A percentile compares a stretch with the other conserved stretches of the same genome.
phyloP scores from a whole-genome alignment of 2,113 vertebrate species.

The Tychaedon coryphoeus region DNA sequence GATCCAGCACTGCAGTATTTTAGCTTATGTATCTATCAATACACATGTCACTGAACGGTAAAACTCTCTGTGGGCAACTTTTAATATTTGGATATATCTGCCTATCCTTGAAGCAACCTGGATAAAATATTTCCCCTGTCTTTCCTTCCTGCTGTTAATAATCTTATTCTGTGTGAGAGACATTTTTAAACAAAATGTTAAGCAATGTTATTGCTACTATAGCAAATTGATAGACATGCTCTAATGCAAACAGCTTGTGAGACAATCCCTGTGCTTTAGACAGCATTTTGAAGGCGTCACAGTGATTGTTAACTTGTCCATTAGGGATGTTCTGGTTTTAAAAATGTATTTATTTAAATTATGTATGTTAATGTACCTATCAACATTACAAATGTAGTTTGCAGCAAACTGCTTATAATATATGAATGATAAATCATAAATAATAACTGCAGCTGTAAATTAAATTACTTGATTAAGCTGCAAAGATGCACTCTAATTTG shows the following conservation, averaged over 20 bases:
- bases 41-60: background rate
- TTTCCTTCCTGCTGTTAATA: background rate
- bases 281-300: background rate
- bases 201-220: background rate
- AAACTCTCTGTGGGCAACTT: background rate
- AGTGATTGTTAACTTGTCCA: background rate
- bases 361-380: constrained; percentile 28
- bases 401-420: background rate
- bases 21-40: background rate
- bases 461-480: constrained; percentile 42
- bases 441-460: constrained; percentile 23
- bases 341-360: constrained; percentile 25
- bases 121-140: background rate
- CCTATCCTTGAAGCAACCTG: background rate
- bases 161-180: background rate
- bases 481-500: constrained; percentile 32
- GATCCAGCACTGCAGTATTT: background rate
- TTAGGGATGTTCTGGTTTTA: background rate
- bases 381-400: constrained; percentile 18
- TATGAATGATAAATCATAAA: constrained; percentile 44
- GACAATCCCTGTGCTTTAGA: background rate
- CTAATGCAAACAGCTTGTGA: background rate
- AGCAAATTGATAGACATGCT: background rate
- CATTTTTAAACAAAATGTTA: background rate
- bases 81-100: background rate